Evolutionary conservation across 2,888 invertebrate species (phyloP).

Genomic region (Laspeyria flexula): DNA sequence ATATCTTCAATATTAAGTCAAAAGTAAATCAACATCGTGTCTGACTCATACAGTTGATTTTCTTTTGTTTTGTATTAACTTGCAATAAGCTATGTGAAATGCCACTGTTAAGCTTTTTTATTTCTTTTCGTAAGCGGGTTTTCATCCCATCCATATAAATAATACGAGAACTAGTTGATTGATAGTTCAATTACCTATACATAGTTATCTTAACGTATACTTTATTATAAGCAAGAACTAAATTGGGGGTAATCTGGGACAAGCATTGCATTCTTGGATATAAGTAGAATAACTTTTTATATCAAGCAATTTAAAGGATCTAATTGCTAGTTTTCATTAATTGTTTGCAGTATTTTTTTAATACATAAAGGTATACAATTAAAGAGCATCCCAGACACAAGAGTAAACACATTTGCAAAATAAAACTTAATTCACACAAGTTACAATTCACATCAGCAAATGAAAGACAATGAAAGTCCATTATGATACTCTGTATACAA

Average conservation of each 20-base stretch:
- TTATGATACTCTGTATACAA: background rate
- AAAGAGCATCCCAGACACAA: constrained; percentile 65
- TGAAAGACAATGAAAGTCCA: background rate
- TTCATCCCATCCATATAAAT: constrained; percentile 1
- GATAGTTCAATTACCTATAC: background rate
- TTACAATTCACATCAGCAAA: constrained; percentile 48
- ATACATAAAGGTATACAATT: constrained; percentile 33
- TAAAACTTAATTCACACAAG: constrained; percentile 58
- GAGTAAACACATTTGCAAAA: constrained; percentile 65
- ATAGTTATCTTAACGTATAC: constrained; percentile 8
- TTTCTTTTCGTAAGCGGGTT: constrained; percentile 14
- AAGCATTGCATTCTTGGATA: constrained; percentile 73
- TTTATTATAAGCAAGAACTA: constrained; percentile 49
- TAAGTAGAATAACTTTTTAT: constrained; percentile 42
- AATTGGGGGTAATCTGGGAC: constrained; percentile 54
- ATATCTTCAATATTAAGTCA: background rate
- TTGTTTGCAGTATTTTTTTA: constrained; percentile 30
- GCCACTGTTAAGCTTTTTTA: constrained; percentile 12
- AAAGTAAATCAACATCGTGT: background rate
- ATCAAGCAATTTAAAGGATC: constrained; percentile 53
- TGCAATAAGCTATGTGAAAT: background rate
- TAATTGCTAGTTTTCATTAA: constrained; percentile 42
- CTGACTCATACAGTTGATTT: background rate
- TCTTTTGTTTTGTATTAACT: background rate
- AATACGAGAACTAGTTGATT: background rate